A percentile compares a stretch with the other conserved stretches of the same genome.
Evolutionary conservation across 2,888 invertebrate genomes (phyloP).

Genomic region (Lapara coniferarum): DNA sequence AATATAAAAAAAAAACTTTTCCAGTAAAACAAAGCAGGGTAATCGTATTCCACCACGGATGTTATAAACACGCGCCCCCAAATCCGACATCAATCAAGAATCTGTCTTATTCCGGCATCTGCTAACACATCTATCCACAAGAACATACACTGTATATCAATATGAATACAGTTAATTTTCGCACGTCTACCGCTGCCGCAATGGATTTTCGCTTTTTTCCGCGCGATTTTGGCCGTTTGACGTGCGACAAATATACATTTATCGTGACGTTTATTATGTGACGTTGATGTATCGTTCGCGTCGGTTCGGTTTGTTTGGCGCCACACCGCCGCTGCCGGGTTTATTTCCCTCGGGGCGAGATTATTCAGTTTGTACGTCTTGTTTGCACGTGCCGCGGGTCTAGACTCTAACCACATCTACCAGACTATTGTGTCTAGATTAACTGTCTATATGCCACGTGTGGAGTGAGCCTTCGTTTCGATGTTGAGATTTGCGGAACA

Average conservation of each 20-base stretch:
- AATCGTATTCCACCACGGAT: slow-evolving; percentile 29
- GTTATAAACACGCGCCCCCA: slow-evolving; percentile 35
- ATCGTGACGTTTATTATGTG: slow-evolving; percentile 60
- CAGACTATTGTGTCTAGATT: not conserved
- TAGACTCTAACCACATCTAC: not conserved
- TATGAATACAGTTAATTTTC: slow-evolving; percentile 30
- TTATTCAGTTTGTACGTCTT: slow-evolving; percentile 16
- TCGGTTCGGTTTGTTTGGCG: not conserved
- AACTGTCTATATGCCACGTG: not conserved
- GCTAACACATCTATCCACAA: slow-evolving; percentile 28
- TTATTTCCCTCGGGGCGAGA: slow-evolving; percentile 20
- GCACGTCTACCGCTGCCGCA: slow-evolving; percentile 26
- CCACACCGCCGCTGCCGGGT: too few species aligned
- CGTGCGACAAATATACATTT: slow-evolving; percentile 61
- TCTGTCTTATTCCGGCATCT: slow-evolving; percentile 43
- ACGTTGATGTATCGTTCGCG: slow-evolving; percentile 52
- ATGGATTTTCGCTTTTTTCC: slow-evolving; percentile 41
- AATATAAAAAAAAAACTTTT: too few species aligned
- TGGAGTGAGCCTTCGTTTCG: too few species aligned
- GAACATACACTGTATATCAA: too few species aligned
- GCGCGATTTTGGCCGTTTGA: slow-evolving; percentile 47
- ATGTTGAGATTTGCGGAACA: too few species aligned
- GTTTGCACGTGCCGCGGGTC: not conserved
- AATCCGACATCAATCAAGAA: slow-evolving; percentile 50
- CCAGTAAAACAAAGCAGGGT: too few species aligned